Evolutionary conservation across 2,797 vertebrate species (phyloP).

Genomic region (Melanitta fusca): DNA sequence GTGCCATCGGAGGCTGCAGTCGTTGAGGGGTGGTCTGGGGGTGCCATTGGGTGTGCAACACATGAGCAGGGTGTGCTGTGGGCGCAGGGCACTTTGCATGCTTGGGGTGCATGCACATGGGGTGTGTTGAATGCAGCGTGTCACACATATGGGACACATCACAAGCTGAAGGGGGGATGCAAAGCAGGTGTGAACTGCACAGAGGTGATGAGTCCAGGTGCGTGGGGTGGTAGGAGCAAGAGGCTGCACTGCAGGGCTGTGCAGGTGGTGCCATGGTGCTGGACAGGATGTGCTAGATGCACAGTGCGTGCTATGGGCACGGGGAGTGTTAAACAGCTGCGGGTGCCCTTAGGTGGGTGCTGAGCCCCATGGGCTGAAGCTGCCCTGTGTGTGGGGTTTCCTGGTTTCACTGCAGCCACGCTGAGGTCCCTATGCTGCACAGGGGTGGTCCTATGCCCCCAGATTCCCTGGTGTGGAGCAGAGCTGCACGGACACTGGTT

Average conservation of each 20-base stretch:
- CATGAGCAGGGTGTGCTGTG: not conserved
- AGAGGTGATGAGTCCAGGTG: not conserved
- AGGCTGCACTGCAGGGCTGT: too few relatives aligned
- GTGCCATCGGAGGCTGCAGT: not conserved
- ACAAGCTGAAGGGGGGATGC: fast-evolving
- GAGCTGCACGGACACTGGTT: fast-evolving
- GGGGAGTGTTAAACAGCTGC: fast-evolving
- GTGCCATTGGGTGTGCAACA: fast-evolving
- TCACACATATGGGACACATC: fast-evolving
- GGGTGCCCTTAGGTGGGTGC: not conserved
- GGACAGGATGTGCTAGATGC: not conserved
- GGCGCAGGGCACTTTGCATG: fast-evolving
- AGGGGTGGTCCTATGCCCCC: fast-evolving
- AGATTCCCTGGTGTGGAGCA: fast-evolving
- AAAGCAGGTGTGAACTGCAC: fast-evolving
- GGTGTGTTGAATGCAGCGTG: fast-evolving
- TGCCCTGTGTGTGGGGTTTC: not conserved
- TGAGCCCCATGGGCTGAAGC: not conserved
- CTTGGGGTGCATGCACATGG: fast-evolving
- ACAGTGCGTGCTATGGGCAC: fast-evolving
- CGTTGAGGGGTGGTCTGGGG: not conserved
- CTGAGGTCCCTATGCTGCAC: not conserved
- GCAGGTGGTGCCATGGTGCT: too few relatives aligned
- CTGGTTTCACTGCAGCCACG: fast-evolving
- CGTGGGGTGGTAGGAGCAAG: too few relatives aligned